Evolutionary conservation across 2,888 invertebrate species (phyloP).

Genomic region (Pardosa pseudoannulata): DNA sequence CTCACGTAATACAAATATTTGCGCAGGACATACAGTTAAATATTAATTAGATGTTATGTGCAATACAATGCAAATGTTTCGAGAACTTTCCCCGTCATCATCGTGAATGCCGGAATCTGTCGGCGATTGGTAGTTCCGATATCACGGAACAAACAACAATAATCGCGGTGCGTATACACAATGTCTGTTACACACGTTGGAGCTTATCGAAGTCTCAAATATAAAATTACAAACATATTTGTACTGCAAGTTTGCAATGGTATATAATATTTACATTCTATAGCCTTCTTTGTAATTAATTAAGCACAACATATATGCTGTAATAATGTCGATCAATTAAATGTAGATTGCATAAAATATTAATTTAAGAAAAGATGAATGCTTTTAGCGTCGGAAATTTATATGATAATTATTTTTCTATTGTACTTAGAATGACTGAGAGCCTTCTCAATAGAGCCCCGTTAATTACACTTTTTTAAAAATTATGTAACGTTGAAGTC

Average conservation of each 20-base stretch:
- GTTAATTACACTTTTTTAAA: too few species aligned
- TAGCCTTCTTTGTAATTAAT: neutral
- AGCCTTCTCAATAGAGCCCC: too few species aligned
- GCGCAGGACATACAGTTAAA: too few species aligned
- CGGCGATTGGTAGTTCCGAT: neutral
- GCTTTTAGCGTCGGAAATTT: too few species aligned
- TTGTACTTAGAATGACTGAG: too few species aligned
- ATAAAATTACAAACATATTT: neutral
- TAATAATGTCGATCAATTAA: neutral
- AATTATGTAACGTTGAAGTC: too few species aligned
- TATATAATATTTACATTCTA: neutral
- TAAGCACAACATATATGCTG: neutral
- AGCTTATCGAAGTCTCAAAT: neutral
- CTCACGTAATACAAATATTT: too few species aligned
- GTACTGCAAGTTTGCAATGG: neutral
- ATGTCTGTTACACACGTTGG: neutral
- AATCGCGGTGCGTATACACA: neutral
- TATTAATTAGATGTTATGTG: neutral
- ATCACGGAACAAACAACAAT: neutral
- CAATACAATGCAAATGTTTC: neutral
- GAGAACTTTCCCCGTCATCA: too few species aligned
- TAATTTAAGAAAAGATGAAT: too few species aligned
- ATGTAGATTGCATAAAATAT: neutral
- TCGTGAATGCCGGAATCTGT: neutral
- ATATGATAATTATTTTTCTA: too few species aligned